These are phyloP conservation scores for Henricia sp. DNA, from an alignment of 53 echinoderm and acorn worm genomes.

Conservation along the genomic window DNA sequence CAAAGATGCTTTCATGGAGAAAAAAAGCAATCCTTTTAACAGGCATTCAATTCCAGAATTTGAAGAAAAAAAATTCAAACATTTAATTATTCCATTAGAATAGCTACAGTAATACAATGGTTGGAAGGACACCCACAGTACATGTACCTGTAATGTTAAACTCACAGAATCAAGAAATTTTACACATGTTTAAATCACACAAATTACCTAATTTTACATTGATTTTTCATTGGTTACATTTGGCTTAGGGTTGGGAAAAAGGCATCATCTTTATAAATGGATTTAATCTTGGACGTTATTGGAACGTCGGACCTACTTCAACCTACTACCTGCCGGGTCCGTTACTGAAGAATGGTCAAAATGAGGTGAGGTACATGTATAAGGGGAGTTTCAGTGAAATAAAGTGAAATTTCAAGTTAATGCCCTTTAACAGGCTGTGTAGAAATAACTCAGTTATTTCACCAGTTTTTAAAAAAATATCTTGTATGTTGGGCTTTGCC, in stretches of 20 bases:
- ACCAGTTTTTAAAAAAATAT: neutral
- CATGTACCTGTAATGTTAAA: no score
- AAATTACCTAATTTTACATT: neutral
- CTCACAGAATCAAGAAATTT: no score
- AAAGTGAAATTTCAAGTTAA: neutral
- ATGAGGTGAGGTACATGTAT: conserved; percentile 73
- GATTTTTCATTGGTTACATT: conserved; percentile 12
- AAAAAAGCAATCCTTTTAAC: no score
- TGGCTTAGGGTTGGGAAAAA: conserved; percentile 86
- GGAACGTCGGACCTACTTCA: conserved; percentile 86
- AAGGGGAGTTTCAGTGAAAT: neutral
- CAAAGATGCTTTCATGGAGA: no score
- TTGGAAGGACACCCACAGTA: no score
- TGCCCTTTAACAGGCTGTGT: neutral
- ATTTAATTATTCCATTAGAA: no score
- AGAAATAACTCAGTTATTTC: neutral
- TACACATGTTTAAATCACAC: neutral
- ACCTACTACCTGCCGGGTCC: conserved; percentile 92
- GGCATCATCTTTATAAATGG: conserved; percentile 96
- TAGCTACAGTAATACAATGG: no score
- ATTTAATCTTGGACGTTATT: conserved; percentile 93
- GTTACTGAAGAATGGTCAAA: conserved; percentile 72
- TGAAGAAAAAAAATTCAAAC: no score
- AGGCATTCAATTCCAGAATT: no score
- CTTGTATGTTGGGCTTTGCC: no score